Evolutionary conservation across 1,140 invertebrate species (phyloP).

Genomic region (Halotydeus destructor): DNA sequence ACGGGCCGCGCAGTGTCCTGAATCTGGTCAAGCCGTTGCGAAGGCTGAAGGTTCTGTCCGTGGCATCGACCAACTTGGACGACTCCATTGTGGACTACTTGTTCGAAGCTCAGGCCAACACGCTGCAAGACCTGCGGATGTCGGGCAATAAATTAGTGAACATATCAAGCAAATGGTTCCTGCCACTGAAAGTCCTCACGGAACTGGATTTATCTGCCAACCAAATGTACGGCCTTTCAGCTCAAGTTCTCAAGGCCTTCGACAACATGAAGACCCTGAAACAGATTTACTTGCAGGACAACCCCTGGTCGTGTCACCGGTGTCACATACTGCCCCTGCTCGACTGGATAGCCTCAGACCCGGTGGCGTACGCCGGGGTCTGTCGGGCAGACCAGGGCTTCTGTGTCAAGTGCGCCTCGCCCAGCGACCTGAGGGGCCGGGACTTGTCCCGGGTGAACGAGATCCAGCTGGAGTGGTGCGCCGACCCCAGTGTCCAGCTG

Average conservation of each 20-base stretch:
- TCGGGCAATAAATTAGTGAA: conserved; percentile 29
- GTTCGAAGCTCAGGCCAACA: conserved; percentile 14
- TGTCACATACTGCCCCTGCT: conserved; percentile 27
- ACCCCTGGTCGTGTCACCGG: conserved; percentile 43
- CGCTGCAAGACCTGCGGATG: conserved; percentile 18
- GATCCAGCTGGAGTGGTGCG: conserved; percentile 15
- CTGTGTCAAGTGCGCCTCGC: conserved; percentile 18
- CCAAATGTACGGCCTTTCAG: background rate
- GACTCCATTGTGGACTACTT: conserved; percentile 15
- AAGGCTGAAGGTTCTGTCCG: conserved; percentile 32
- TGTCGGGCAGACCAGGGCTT: conserved; percentile 26
- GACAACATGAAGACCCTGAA: conserved; percentile 4
- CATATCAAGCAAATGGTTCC: conserved; percentile 32
- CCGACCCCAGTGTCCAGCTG: conserved; percentile 12
- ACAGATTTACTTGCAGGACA: conserved; percentile 28
- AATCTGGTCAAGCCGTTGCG: conserved; percentile 32
- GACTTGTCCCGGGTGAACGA: conserved; percentile 14
- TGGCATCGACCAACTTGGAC: conserved; percentile 25
- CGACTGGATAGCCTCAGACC: conserved; percentile 19
- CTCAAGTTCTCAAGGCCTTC: background rate
- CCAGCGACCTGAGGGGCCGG: conserved; percentile 12
- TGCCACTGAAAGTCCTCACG: conserved; percentile 22
- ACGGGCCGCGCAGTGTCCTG: conserved; percentile 26
- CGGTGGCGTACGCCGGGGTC: conserved; percentile 15
- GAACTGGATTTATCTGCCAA: conserved; percentile 10